Conservation (phyloP, 1,140 invertebrate species). For the Venturia canescens region DNA sequence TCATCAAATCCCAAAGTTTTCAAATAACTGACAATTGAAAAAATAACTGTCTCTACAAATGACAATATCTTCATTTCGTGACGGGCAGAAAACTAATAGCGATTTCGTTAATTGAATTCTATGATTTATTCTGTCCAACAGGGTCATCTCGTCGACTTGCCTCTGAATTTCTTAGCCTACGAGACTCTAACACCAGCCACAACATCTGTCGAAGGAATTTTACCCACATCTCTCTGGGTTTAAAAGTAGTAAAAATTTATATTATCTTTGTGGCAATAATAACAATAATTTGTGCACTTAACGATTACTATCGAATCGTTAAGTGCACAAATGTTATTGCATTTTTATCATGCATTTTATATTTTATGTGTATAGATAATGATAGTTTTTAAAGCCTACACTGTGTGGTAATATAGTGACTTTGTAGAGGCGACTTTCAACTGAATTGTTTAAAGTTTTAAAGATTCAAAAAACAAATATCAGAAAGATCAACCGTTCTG, state of each 20-base stretch:
- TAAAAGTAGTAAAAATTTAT: too few species aligned
- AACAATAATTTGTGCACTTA: too few species aligned
- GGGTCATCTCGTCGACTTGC: slow-evolving; percentile 92
- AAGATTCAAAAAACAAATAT: too few species aligned
- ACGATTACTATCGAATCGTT: not conserved
- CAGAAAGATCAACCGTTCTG: too few species aligned
- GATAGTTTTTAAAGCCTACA: not conserved
- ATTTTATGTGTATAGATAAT: not conserved
- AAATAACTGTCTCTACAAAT: not conserved
- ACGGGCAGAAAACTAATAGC: not conserved
- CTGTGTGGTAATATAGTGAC: too few species aligned
- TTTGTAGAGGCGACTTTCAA: too few species aligned
- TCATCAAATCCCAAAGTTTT: not conserved
- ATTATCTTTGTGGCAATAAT: slow-evolving; percentile 9
- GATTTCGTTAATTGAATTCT: slow-evolving; percentile 54
- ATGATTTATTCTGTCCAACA: slow-evolving; percentile 65
- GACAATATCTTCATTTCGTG: not conserved
- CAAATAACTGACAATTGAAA: slow-evolving; percentile 18
- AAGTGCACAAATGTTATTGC: not conserved
- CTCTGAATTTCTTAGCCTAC: slow-evolving; percentile 89
- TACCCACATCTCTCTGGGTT: slow-evolving; percentile 89
- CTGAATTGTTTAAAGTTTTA: too few species aligned
- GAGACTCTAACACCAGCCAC: slow-evolving; percentile 88
- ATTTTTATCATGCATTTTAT: not conserved
- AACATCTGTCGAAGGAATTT: slow-evolving; percentile 89